phyloP scores from a whole-genome alignment of 2,113 vertebrate species.

The Ceyx cyanopectus region DNA sequence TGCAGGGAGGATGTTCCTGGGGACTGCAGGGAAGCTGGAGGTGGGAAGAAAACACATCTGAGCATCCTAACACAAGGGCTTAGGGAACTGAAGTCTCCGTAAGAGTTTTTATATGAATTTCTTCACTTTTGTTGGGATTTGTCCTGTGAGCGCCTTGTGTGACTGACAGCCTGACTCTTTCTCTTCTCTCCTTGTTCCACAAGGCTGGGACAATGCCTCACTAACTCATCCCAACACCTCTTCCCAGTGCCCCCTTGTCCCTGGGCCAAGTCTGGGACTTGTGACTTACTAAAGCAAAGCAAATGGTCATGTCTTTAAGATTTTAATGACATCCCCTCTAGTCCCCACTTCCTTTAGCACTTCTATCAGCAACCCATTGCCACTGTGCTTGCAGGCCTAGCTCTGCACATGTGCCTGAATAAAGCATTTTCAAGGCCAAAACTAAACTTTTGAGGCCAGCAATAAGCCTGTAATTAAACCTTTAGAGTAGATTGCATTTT shows the following conservation, averaged over 20 bases:
- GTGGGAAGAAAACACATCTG: neutral
- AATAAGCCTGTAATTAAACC: neutral
- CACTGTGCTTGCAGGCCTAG: neutral
- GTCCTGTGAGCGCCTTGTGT: neutral
- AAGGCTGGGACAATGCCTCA: rapidly evolving
- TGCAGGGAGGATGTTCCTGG: neutral
- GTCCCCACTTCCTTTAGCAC: neutral
- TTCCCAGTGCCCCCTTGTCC: neutral
- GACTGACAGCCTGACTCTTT: neutral
- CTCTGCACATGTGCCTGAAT: neutral
- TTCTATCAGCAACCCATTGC: neutral
- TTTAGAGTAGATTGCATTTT: neutral
- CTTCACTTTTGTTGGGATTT: neutral
- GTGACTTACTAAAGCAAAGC: neutral
- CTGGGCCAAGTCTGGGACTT: rapidly evolving
- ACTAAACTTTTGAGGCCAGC: neutral
- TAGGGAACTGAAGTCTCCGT: neutral
- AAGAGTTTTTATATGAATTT: neutral
- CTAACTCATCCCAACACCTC: neutral
- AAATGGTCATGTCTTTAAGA: neutral
- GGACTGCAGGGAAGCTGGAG: neutral
- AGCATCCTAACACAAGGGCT: neutral
- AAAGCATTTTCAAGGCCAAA: neutral
- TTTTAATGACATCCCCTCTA: neutral
- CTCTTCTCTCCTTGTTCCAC: neutral